These are phyloP conservation scores for Microctenopoma lineatum DNA, from an alignment of 2,797 vertebrate species.

Conservation along the genomic window DNA sequence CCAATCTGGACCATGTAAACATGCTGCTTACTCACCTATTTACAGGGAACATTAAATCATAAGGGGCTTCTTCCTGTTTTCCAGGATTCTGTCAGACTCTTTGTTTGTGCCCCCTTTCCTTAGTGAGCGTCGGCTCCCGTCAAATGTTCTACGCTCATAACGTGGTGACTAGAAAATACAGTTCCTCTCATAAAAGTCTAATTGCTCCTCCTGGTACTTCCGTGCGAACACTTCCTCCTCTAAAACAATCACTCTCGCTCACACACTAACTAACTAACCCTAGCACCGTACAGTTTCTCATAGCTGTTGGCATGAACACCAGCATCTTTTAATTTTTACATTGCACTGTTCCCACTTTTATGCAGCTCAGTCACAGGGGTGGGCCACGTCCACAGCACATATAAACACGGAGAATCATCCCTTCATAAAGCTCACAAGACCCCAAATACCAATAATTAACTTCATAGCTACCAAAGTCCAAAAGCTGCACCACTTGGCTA, in stretches of 20 bases:
- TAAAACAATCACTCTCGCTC: constrained; percentile 40
- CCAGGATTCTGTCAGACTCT: constrained; percentile 1
- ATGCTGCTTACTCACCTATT: constrained; percentile 69
- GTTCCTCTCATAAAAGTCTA: constrained; percentile 75
- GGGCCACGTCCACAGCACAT: constrained; percentile 16
- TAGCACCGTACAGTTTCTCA: constrained; percentile 32
- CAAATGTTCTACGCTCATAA: constrained; percentile 58
- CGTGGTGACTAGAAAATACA: constrained; percentile 59
- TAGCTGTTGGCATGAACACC: constrained; percentile 7
- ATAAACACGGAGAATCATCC: constrained; percentile 18
- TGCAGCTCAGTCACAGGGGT: constrained; percentile 9
- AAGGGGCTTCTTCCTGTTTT: constrained; percentile 74
- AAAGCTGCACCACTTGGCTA: constrained; percentile 3
- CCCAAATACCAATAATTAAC: constrained; percentile 37
- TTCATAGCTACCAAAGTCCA: constrained; percentile 22
- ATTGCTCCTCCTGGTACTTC: constrained; percentile 69
- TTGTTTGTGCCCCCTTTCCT: constrained; percentile 17
- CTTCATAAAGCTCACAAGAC: constrained; percentile 20
- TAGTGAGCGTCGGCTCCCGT: constrained; percentile 35
- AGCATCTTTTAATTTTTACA: constrained; percentile 39
- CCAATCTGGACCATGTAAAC: constrained; percentile 67
- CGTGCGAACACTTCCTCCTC: constrained; percentile 13
- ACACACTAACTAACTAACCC: constrained; percentile 27
- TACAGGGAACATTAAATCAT: constrained; percentile 74
- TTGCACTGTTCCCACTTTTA: constrained; percentile 11